Percentiles rank a stretch among this genome's conserved stretches.
Evolutionary conservation across 2,888 invertebrate genomes (phyloP).

Genomic region (Saturnia pavonia): DNA sequence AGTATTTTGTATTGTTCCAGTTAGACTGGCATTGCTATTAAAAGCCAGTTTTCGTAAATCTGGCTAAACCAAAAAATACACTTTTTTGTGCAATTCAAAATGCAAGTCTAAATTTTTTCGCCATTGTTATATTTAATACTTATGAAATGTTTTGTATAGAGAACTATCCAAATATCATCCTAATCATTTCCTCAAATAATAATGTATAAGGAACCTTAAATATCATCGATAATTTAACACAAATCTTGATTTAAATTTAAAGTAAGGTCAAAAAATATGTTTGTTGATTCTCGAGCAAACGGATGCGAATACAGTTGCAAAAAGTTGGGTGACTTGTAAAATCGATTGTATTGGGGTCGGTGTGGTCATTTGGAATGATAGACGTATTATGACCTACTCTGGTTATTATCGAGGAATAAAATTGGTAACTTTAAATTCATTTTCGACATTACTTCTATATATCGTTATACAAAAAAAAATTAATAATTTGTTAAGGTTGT

Average conservation of each 20-base stretch:
- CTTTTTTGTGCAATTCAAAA: no score
- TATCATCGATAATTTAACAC: background rate
- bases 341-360: constrained; percentile 39
- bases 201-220: background rate
- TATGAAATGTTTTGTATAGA: background rate
- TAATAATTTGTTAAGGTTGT: background rate
- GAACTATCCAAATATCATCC: background rate
- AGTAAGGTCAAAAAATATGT: constrained; percentile 12
- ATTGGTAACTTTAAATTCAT: background rate
- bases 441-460: background rate
- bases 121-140: no score
- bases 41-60: no score
- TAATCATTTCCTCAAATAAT: background rate
- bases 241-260: background rate
- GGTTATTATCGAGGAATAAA: background rate
- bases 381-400: constrained; percentile 2
- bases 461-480: background rate
- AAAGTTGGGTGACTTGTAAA: constrained; percentile 46
- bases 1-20: no score
- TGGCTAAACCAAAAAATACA: no score
- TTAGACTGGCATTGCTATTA: no score
- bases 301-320: constrained; percentile 28
- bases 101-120: no score
- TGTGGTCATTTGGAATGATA: constrained; percentile 27
- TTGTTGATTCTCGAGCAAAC: constrained; percentile 11